phyloP scores from a whole-genome alignment of 2,888 invertebrate genomes.

The Tipula confusa region DNA sequence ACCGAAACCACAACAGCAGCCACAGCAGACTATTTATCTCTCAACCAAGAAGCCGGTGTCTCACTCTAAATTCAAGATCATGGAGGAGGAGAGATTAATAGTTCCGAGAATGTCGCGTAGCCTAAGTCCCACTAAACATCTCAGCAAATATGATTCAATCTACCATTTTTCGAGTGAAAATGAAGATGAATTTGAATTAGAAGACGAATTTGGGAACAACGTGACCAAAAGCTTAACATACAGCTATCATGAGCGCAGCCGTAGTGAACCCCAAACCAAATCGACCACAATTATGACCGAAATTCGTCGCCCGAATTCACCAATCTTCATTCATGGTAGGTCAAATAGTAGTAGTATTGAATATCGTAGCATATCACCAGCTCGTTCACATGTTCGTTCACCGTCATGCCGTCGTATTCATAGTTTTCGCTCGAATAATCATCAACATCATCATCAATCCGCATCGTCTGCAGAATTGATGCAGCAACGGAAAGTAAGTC shows the following conservation, averaged over 20 bases:
- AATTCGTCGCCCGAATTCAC: conserved; percentile 50
- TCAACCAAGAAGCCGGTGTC: conserved; percentile 66
- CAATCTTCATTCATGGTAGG: conserved; percentile 41
- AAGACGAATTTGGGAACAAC: conserved; percentile 42
- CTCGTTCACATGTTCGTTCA: conserved; percentile 52
- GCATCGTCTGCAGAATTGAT: conserved; percentile 36
- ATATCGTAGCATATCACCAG: conserved; percentile 55
- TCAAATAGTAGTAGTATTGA: conserved; percentile 44
- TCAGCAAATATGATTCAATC: conserved; percentile 36
- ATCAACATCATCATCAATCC: background rate
- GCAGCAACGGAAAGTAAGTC: conserved; percentile 48
- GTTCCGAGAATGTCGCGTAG: conserved; percentile 51
- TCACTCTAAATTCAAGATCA: conserved; percentile 63
- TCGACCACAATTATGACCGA: conserved; percentile 45
- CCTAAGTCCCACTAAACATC: conserved; percentile 41
- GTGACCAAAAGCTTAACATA: conserved; percentile 45
- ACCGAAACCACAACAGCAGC: conserved; percentile 56
- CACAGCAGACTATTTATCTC: conserved; percentile 60
- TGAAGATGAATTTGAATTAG: conserved; percentile 39
- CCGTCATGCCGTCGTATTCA: conserved; percentile 64
- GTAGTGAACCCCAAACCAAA: conserved; percentile 58
- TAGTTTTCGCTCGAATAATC: conserved; percentile 38
- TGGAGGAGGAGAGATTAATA: conserved; percentile 46
- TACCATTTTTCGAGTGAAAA: conserved; percentile 40
- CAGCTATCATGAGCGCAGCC: conserved; percentile 54